These are phyloP conservation scores for Telmatherina bonti DNA, from an alignment of 2,797 vertebrate genomes.

Conservation along the genomic window DNA sequence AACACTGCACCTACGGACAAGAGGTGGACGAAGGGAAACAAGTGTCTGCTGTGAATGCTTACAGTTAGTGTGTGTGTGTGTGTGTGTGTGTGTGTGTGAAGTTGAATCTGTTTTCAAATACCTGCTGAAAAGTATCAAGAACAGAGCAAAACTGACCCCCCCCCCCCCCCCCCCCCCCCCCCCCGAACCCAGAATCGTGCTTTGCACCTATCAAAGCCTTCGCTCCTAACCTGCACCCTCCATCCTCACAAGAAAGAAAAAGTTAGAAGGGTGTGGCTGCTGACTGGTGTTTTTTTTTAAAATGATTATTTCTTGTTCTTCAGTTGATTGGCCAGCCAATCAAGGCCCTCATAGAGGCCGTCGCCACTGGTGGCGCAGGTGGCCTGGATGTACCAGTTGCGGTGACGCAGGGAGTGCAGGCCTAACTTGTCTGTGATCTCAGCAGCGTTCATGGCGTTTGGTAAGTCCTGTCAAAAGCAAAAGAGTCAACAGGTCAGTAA, in stretches of 20 bases:
- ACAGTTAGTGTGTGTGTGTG: constrained; percentile 43
- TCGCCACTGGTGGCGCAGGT: no score
- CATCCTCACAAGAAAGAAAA: constrained; percentile 52
- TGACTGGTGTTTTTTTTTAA: constrained; percentile 22
- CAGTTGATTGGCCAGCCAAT: no score
- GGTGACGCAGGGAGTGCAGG: no score
- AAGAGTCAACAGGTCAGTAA: constrained; percentile 16
- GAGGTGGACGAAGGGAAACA: constrained; percentile 62
- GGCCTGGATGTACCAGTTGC: no score
- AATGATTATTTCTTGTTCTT: no score
- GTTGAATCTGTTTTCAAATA: constrained; percentile 61
- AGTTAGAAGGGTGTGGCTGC: constrained; percentile 34
- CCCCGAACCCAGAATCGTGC: constrained; percentile 39
- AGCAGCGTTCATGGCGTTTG: no score
- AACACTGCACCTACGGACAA: constrained; percentile 56
- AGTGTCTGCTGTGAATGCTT: constrained; percentile 58
- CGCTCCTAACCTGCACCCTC: constrained; percentile 18
- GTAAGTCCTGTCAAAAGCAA: no score
- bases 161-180: no score
- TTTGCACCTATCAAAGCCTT: constrained; percentile 45
- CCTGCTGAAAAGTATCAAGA: constrained; percentile 60
- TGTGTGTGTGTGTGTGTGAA: constrained; percentile 28
- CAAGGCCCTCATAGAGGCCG: no score
- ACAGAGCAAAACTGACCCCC: constrained; percentile 63
- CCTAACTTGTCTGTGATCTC: no score